Base-by-base conservation (phyloP, 2,113 vertebrate genomes). In the Orycteropus afer region DNA sequence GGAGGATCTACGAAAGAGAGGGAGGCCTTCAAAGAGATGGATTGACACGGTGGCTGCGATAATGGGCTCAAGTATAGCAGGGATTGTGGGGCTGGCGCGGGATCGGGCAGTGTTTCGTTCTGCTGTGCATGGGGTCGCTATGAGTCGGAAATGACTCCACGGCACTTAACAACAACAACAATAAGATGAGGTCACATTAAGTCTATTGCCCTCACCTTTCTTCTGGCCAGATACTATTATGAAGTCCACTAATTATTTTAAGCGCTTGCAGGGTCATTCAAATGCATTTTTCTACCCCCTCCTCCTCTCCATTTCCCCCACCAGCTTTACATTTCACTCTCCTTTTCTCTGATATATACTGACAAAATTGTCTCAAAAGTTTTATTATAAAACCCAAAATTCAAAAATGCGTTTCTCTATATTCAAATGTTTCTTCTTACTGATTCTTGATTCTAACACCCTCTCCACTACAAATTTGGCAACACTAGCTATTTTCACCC, bases 121-220 rank as follows among this genome's bases (percentile, higher is more conserved):
- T n/a, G n/a, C n/a, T n/a, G n/a, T n/a, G n/a, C n/a, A n/a, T n/a
- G n/a, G n/a, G n/a, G n/a, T n/a, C n/a, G n/a, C n/a, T n/a, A n/a
- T n/a, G n/a, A n/a, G n/a, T n/a, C n/a, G n/a, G n/a, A n/a, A n/a
- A n/a, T n/a, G n/a, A n/a, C n/a, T n/a, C n/a, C n/a, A n/a, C n/a
- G n/a, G n/a, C n/a, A n/a, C n/a, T n/a, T n/a, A n/a, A n/a, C n/a
- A n/a, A n/a, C n/a, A n/a, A n/a, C n/a, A n/a, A n/a, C n/a, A 89
- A 45, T 69, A 81, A 92, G 59, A 82, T n/a, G 67, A 40, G 32
- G 67, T 89, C 81, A 79, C 34, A 59, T 86, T 94, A 86, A 86
- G 90, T 87, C 32, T 37, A 3, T 13, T 81, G 42, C 37, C 20
- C 45, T 90, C n/a, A 55, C 27, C 13, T 69, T 89, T 90, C 6